A percentile compares a stretch with the other conserved stretches of the same genome.
Conservation (phyloP, 2,113 vertebrate species). For the Pseudorasbora parva region DNA sequence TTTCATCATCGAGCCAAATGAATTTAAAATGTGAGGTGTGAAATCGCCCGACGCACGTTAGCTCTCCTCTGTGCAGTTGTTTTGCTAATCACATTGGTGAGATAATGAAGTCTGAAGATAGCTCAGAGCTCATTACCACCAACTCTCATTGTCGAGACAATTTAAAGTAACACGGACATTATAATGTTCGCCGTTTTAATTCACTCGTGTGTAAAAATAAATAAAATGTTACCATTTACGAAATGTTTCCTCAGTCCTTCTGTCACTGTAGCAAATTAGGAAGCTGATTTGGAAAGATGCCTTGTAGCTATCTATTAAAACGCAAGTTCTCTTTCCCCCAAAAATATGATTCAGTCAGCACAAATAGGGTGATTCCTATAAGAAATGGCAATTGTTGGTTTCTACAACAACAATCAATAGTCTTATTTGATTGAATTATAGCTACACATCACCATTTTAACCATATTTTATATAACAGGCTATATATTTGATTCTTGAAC, state of each 20-base stretch:
- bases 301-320: background rate
- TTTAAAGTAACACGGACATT: conserved; percentile 5
- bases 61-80: conserved; percentile 66
- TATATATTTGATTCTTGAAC: too few species aligned
- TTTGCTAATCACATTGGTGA: conserved; percentile 58
- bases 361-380: background rate
- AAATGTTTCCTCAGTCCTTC: background rate
- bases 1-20: background rate
- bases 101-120: conserved; percentile 32
- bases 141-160: conserved; percentile 14
- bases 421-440: background rate
- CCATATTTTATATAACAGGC: too few species aligned
- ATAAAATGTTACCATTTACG: background rate
- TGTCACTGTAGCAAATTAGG: background rate
- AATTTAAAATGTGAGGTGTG: conserved; percentile 56
- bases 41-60: conserved; percentile 62
- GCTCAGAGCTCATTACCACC: conserved; percentile 37
- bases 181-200: background rate
- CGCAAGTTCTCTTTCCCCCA: background rate
- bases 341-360: background rate
- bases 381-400: background rate
- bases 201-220: background rate
- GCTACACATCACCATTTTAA: background rate
- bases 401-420: background rate
- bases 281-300: background rate